Base-by-base conservation (phyloP, 2,113 vertebrate species). In the Mastomys coucha region DNA sequence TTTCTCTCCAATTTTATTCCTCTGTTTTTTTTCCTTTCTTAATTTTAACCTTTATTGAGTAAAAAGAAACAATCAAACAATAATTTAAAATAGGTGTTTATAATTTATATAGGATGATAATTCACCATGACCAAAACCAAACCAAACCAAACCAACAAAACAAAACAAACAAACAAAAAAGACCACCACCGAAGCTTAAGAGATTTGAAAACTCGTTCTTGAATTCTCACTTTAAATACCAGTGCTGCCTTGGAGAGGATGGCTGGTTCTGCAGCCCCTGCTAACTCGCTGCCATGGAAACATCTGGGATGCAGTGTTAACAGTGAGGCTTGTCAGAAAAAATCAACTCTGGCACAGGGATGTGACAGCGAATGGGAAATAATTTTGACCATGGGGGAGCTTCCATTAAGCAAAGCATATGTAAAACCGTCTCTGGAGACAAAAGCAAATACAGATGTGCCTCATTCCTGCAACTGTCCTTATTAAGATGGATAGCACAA, bases 251-350 rank as follows among this genome's bases (percentile, higher is more conserved):
- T 20, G 73, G 53, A 92, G 14, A 89, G 81, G 51, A 84, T 76
- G 76, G 33, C 56, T 65, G 20, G 39, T 67, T 80, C 81, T 93
- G 89, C 73, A 92, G 77, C 86, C 60, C 72, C 69, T 63, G 97
- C 89, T 97, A 89, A 51, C 22, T 9, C 0, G 94, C 95, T 97
- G 56, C 96, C 96, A 97, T 98, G 92, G 97, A 73, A 97, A 98
- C 97, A 96, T 93, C 97, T 97, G 97, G 96, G 94, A 77, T 91
- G 76, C 72, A 33, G n/a, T 1, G 67, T 19, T 88, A 82, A 94
- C 67, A 13, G 82, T 24, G 92, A 80, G 91, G 69, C 96, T 93
- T 97, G 96, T 98, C 96, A 97, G 81, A 91, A 89, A 93, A 97
- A 93, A 96, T 96, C 95, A 96, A 49, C 91, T 51, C 42, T 94